These are phyloP conservation scores for Patella pellucida DNA, from an alignment of 2,888 invertebrate genomes.

Conservation along the genomic window DNA sequence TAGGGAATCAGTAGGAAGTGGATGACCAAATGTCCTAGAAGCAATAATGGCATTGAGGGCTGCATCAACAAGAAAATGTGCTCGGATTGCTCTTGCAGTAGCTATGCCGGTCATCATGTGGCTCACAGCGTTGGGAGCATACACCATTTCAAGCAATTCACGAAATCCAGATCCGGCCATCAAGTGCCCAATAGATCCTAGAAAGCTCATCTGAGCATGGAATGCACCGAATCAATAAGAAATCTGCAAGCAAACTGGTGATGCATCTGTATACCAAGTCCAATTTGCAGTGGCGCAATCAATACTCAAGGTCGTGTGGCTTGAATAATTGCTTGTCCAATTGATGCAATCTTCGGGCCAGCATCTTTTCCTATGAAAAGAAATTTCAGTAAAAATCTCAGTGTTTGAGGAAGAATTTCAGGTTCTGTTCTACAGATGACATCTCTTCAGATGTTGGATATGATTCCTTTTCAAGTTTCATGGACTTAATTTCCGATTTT, in stretches of 20 bases:
- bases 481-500: slow-evolving; percentile 35
- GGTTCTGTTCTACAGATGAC: slow-evolving; percentile 1
- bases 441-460: slow-evolving; percentile 29
- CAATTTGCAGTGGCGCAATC: slow-evolving; percentile 43
- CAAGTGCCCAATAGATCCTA: slow-evolving; percentile 42
- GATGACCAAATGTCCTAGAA: neutral
- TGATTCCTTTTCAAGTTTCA: slow-evolving; percentile 20
- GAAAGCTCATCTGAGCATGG: slow-evolving; percentile 42
- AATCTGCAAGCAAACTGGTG: slow-evolving; percentile 46
- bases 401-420: slow-evolving; percentile 29
- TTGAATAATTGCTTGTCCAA: slow-evolving; percentile 37
- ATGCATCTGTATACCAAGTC: slow-evolving; percentile 42
- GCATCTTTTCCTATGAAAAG: slow-evolving; percentile 23
- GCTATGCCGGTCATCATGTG: slow-evolving; percentile 49
- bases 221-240: slow-evolving; percentile 41
- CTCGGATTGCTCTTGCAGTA: slow-evolving; percentile 38
- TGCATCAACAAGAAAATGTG: slow-evolving; percentile 37
- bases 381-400: slow-evolving; percentile 27
- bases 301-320: slow-evolving; percentile 36
- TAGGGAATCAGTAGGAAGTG: slow-evolving; percentile 10
- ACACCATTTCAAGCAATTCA: slow-evolving; percentile 41
- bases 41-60: neutral
- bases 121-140: slow-evolving; percentile 41
- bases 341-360: slow-evolving; percentile 33
- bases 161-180: slow-evolving; percentile 43